Conservation (phyloP, 2,888 invertebrate genomes). For the Fissipunctia ypsillon region DNA sequence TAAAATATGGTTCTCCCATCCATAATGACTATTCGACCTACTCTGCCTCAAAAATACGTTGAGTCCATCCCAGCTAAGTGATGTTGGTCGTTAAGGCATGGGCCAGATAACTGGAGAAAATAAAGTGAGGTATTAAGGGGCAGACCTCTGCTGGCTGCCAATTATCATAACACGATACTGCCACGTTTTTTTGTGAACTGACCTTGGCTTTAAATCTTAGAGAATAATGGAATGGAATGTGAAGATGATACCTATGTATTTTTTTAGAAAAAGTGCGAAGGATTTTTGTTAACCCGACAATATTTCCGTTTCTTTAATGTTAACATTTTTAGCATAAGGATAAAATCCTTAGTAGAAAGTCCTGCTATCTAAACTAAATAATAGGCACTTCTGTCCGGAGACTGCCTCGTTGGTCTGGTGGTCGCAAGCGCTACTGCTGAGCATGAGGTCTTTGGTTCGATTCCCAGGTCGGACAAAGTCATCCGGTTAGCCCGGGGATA, state of each 20-base stretch:
- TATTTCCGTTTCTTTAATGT: background rate
- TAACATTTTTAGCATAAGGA: background rate
- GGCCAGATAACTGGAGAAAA: slow-evolving; percentile 61
- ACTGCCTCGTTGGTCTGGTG: too few species aligned
- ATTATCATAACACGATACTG: slow-evolving; percentile 57
- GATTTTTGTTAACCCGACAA: background rate
- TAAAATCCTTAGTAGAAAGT: background rate
- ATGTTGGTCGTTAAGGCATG: slow-evolving; percentile 63
- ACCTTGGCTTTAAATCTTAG: slow-evolving; percentile 18
- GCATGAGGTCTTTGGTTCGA: too few species aligned
- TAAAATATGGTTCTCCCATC: slow-evolving; percentile 46
- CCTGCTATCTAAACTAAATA: too few species aligned
- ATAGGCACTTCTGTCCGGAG: too few species aligned
- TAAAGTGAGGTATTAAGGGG: slow-evolving; percentile 49
- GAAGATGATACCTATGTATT: background rate
- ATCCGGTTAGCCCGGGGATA: too few species aligned
- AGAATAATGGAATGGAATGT: background rate
- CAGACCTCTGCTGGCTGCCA: slow-evolving; percentile 37
- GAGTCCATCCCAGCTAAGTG: slow-evolving; percentile 61
- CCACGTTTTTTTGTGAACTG: slow-evolving; percentile 15
- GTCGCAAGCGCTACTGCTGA: too few species aligned
- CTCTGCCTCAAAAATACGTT: slow-evolving; percentile 50
- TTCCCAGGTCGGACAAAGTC: too few species aligned
- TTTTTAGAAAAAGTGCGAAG: background rate
- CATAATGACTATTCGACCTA: slow-evolving; percentile 54